Evolutionary conservation across 2,797 vertebrate genomes (phyloP).

Genomic region (Ispidina picta): DNA sequence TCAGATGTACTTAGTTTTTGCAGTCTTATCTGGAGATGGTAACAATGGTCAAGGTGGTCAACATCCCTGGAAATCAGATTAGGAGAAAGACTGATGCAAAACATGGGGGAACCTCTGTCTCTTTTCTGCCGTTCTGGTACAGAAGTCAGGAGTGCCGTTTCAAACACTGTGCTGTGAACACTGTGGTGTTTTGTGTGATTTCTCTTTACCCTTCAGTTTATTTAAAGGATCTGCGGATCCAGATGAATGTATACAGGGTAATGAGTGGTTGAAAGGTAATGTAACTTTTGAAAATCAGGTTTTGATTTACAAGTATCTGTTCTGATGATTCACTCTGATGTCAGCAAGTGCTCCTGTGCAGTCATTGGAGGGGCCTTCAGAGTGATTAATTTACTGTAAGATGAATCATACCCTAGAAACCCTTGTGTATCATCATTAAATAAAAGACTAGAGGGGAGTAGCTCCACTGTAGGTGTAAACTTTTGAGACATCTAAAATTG

Average conservation of each 20-base stretch:
- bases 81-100: background rate
- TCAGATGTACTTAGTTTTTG: background rate
- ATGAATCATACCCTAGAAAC: constrained; percentile 33
- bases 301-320: constrained; percentile 15
- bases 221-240: constrained; percentile 2
- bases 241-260: background rate
- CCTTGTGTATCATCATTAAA: background rate
- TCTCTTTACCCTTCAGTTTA: background rate
- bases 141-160: background rate
- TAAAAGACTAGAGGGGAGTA: background rate
- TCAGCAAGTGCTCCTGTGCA: background rate
- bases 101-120: background rate
- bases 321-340: constrained; percentile 10
- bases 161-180: background rate
- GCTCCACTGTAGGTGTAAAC: background rate
- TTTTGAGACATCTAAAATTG: background rate
- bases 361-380: background rate
- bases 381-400: background rate
- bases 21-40: background rate
- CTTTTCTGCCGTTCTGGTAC: background rate
- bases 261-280: background rate
- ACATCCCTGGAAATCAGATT: background rate
- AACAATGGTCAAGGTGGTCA: background rate
- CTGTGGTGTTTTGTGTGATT: background rate
- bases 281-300: background rate